Base-by-base conservation (phyloP, 2,113 vertebrate species). In the Dicaeum eximium region DNA sequence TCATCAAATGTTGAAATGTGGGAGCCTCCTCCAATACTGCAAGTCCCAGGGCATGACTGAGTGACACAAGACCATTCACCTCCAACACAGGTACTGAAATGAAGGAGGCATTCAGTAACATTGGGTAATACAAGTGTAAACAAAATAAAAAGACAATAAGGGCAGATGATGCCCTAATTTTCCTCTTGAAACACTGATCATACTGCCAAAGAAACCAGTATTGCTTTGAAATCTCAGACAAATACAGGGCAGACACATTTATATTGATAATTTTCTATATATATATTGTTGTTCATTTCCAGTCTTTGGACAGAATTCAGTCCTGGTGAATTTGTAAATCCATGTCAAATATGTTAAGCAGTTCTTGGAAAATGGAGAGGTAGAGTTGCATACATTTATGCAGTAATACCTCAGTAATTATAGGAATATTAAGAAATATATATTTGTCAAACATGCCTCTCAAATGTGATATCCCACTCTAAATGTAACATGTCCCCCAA, bases 1-100 rank as follows among this genome's bases (percentile, higher is more conserved):
- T 97, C 96, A 53, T 98, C 98, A 37, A 98, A 98, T 1, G 98
- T 98, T 84, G 97, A 96, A 88, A 98, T 86, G 82, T 98, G 98
- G 51, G 98, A 94, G 1, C 98, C 98, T 24, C 98, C 98, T 90
- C 97, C 95, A 90, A 98, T 69, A 0, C 98, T 96, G 90, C 98
- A 98, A 37, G 96, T 97, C 33, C 98, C 98, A 0, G 96, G 95
- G 65, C 98, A 98, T 0, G 96, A 94, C 22, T 81, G 71, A 53
- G 97, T 96, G 73, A 58, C 54, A 80, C 98, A 98, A 44, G 60
- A 80, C 98, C 98, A 98, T 57, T 92, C 97, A 40, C 98, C 98
- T 71, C 97, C 96, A 24, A 50, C 64, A 78, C 98, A 98, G 67
- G 96, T 96, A 83, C 98, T 98, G 40, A 20, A 94, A 94, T 18